Percentiles rank a stretch among this genome's conserved stretches.
phyloP scores from a whole-genome alignment of 1,140 invertebrate species.

The Berghia stephanieae region DNA sequence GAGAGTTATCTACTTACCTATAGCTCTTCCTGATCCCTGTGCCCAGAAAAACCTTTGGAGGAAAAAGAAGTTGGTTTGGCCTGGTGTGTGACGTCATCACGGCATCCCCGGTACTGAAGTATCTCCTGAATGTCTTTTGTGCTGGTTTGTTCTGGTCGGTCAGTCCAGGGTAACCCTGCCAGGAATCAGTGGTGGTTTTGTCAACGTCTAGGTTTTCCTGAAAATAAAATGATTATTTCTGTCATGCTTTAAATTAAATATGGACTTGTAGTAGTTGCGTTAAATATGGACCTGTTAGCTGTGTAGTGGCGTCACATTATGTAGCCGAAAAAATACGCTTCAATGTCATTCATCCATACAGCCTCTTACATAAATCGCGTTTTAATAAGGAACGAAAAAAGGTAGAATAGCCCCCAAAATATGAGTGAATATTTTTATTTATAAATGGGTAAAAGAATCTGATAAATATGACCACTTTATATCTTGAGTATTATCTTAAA shows the following conservation, averaged over 20 bases:
- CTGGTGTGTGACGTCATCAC: not conserved
- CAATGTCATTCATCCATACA: not conserved
- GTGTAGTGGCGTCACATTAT: not conserved
- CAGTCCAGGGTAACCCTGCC: not conserved
- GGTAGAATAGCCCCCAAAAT: no score
- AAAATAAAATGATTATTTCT: no score
- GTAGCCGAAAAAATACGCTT: not conserved
- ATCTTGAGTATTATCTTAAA: no score
- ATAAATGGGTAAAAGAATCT: no score
- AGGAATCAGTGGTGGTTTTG: not conserved
- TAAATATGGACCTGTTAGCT: not conserved
- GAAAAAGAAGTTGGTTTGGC: slow-evolving; percentile 14
- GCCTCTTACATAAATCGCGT: no score
- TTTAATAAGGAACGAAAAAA: no score
- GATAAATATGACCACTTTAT: no score
- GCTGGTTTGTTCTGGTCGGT: not conserved
- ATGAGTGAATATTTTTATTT: no score
- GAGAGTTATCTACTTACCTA: no score
- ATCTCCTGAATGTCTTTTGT: not conserved
- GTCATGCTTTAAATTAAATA: no score
- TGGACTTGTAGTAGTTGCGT: no score
- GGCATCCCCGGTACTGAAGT: slow-evolving; percentile 20
- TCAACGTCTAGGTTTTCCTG: not conserved
- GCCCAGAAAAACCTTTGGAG: not conserved
- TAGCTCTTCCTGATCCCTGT: slow-evolving; percentile 9